These are phyloP conservation scores for Oryzias celebensis DNA, from an alignment of 2,113 vertebrate genomes.

Conservation along the genomic window DNA sequence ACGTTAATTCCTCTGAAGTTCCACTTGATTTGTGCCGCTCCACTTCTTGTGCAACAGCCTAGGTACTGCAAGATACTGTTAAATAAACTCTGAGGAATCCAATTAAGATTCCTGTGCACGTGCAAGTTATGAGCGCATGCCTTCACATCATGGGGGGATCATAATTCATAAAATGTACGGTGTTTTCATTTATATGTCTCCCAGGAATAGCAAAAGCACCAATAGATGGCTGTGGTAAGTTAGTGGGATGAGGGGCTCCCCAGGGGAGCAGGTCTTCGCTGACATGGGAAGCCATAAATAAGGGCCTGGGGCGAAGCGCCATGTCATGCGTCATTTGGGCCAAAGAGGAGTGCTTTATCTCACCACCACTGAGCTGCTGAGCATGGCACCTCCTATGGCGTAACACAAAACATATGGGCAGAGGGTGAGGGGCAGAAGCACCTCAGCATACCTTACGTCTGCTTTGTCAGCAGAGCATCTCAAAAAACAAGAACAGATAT, in stretches of 20 bases:
- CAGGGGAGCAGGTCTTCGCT: conserved; percentile 67
- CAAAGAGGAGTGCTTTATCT: conserved; percentile 71
- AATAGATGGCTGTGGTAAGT: conserved; percentile 34
- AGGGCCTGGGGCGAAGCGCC: conserved; percentile 68
- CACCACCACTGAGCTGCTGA: conserved; percentile 60
- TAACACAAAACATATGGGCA: conserved; percentile 79
- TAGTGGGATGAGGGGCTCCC: conserved; percentile 61
- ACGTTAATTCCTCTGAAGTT: conserved; percentile 65
- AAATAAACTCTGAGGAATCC: conserved; percentile 44
- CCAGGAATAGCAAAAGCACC: conserved; percentile 31
- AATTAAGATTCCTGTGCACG: conserved; percentile 46
- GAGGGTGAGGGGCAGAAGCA: conserved; percentile 66
- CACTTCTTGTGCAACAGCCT: conserved; percentile 43
- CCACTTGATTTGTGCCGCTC: conserved; percentile 49
- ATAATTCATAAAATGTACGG: conserved; percentile 35
- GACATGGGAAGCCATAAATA: conserved; percentile 83
- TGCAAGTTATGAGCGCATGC: conserved; percentile 36
- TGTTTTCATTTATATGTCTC: conserved; percentile 31
- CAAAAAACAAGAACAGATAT: conserved; percentile 54
- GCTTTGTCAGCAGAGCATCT: conserved; percentile 66
- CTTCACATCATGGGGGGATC: conserved; percentile 31
- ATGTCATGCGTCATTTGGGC: conserved; percentile 78
- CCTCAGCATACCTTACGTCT: conserved; percentile 63
- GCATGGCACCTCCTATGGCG: conserved; percentile 77
- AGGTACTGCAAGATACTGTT: conserved; percentile 41